Evolutionary conservation across 2,797 vertebrate species (phyloP).

Genomic region (Scyliorhinus canicula): DNA sequence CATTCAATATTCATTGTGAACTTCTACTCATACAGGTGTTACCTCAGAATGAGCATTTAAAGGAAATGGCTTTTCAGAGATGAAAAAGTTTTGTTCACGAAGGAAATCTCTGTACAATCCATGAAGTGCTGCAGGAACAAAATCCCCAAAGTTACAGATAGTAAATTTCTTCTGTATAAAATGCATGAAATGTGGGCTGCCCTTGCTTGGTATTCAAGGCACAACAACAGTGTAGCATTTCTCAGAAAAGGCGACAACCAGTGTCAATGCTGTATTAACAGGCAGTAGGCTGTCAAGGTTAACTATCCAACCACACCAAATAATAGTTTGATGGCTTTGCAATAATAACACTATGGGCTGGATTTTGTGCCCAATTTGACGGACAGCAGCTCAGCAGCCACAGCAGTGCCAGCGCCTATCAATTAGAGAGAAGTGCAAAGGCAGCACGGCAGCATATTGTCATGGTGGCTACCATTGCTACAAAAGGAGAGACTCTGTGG

Average conservation of each 20-base stretch:
- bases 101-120: not conserved
- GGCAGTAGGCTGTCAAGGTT: not conserved
- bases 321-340: not conserved
- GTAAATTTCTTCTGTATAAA: not conserved
- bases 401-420: too few species aligned
- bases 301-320: not conserved
- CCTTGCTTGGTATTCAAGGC: not conserved
- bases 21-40: not conserved
- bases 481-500: too few species aligned
- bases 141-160: not conserved
- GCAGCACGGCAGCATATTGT: too few species aligned
- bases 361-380: too few species aligned
- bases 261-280: not conserved
- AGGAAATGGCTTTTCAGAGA: not conserved
- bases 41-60: not conserved
- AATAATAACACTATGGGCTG: too few species aligned
- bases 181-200: not conserved
- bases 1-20: not conserved
- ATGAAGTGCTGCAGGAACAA: not conserved
- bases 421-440: too few species aligned
- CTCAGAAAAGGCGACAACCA: not conserved
- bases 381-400: too few species aligned
- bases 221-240: not conserved
- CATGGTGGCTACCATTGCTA: too few species aligned
- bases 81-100: not conserved